These are phyloP conservation scores for Dynastes maya DNA, from an alignment of 2,888 invertebrate species.

Conservation along the genomic window DNA sequence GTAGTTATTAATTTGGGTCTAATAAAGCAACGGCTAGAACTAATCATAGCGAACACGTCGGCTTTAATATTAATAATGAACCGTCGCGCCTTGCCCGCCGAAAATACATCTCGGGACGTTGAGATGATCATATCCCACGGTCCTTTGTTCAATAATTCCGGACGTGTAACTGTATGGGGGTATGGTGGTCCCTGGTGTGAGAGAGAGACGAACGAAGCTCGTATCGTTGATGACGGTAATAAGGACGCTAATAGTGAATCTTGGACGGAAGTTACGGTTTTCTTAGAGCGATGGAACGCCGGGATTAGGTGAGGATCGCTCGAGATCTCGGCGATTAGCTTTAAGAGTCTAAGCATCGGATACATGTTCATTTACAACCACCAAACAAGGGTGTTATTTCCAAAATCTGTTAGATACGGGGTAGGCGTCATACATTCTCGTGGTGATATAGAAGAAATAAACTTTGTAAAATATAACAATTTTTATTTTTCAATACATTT, in stretches of 20 bases:
- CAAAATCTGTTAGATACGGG: no score
- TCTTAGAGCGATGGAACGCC: neutral
- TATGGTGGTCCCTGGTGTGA: neutral
- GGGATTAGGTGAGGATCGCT: no score
- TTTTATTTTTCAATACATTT: no score
- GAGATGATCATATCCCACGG: neutral
- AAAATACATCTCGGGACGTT: conserved; percentile 5
- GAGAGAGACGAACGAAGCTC: neutral
- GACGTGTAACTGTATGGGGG: conserved; percentile 14
- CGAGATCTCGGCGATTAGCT: no score
- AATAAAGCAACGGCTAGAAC: conserved; percentile 34
- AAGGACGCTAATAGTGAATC: neutral
- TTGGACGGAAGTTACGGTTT: neutral
- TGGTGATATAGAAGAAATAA: no score
- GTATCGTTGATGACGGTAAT: neutral
- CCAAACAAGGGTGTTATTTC: no score
- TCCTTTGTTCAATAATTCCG: conserved; percentile 33
- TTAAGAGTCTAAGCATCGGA: no score
- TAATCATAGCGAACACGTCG: conserved; percentile 12
- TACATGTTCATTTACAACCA: no score
- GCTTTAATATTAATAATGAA: conserved; percentile 22
- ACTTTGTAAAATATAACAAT: no score
- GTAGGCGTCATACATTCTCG: no score
- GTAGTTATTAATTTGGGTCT: conserved; percentile 22
- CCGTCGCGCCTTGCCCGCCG: neutral